These are phyloP conservation scores for Cephalopachus bancanus DNA, from an alignment of 2,797 vertebrate species.

Conservation along the genomic window DNA sequence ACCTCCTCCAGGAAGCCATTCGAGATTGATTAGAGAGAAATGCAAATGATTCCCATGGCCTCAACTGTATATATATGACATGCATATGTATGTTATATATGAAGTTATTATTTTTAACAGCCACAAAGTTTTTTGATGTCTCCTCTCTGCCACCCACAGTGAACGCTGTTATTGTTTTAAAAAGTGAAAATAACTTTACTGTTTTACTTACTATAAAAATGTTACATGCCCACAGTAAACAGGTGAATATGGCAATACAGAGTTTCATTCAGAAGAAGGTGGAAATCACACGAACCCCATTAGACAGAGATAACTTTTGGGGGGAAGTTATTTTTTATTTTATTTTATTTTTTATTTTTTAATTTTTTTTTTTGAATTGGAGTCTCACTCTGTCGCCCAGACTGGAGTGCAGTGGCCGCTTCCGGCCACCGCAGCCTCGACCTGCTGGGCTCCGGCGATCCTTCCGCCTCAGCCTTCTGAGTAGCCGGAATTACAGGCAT, in stretches of 20 bases:
- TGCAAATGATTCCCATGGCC: not conserved
- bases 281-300: not conserved
- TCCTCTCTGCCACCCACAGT: not conserved
- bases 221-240: not conserved
- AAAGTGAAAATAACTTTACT: not conserved
- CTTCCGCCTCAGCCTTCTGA: too few species aligned
- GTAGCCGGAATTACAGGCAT: too few species aligned
- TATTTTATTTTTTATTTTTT: too few species aligned
- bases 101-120: not conserved
- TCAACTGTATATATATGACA: not conserved
- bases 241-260: not conserved
- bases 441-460: too few species aligned
- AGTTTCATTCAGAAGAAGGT: not conserved
- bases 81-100: not conserved
- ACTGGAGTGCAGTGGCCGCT: too few species aligned
- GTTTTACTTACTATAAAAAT: not conserved
- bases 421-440: too few species aligned
- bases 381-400: too few species aligned
- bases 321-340: too few species aligned
- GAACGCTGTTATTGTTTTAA: slow-evolving; percentile 42
- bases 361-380: too few species aligned
- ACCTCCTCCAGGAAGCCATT: slow-evolving; percentile 73
- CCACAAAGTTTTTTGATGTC: not conserved
- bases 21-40: slow-evolving; percentile 66
- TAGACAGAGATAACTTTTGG: not conserved